phyloP scores from a whole-genome alignment of 2,113 vertebrate species.

The Urocolius indicus region DNA sequence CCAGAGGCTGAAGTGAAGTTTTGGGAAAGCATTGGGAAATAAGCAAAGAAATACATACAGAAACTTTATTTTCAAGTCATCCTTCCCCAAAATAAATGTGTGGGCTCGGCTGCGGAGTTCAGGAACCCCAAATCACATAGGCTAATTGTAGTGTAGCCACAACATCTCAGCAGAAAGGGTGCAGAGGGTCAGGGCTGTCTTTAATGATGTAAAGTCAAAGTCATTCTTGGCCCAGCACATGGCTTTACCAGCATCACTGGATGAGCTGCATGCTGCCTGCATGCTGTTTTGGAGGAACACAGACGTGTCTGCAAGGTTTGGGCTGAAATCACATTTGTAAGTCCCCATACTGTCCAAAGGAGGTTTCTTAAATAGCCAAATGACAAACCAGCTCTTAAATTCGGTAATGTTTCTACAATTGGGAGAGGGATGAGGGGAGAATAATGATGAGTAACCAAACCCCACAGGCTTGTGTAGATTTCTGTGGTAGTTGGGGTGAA shows the following conservation, averaged over 20 bases:
- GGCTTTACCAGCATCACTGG: neutral
- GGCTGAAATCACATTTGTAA: neutral
- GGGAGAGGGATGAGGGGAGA: neutral
- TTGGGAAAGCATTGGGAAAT: neutral
- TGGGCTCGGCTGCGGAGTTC: neutral
- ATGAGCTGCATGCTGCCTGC: rapidly evolving
- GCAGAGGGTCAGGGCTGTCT: neutral
- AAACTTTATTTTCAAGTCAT: neutral
- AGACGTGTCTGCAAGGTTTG: rapidly evolving
- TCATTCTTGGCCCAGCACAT: rapidly evolving
- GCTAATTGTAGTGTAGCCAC: rapidly evolving
- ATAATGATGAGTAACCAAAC: rapidly evolving
- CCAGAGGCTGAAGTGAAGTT: neutral
- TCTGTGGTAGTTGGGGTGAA: neutral
- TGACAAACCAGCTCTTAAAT: neutral
- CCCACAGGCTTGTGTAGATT: neutral
- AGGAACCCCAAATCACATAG: neutral
- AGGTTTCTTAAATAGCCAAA: neutral
- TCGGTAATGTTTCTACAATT: rapidly evolving
- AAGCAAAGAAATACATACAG: neutral
- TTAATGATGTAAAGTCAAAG: neutral
- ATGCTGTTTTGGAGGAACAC: rapidly evolving
- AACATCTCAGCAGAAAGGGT: neutral
- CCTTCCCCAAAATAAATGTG: neutral
- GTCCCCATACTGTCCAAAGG: neutral